Evolutionary conservation across 2,113 vertebrate species (phyloP).

Genomic region (Colaptes auratus): DNA sequence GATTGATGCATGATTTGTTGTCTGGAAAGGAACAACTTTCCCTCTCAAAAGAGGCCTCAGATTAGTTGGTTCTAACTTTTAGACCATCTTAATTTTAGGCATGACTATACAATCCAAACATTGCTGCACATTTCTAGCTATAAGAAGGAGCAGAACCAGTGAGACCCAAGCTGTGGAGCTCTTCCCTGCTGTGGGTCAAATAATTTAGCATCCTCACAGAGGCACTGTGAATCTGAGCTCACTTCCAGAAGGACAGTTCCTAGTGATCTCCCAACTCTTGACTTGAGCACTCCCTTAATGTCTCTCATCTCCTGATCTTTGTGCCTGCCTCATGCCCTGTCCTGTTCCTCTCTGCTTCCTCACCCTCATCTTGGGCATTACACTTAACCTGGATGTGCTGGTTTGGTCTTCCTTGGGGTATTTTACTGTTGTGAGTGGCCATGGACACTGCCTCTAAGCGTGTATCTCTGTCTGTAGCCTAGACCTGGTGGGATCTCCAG

Average conservation of each 20-base stretch:
- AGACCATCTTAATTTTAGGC: not conserved
- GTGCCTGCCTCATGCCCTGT: not conserved
- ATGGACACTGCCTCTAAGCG: not conserved
- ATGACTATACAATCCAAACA: not conserved
- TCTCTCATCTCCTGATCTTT: not conserved
- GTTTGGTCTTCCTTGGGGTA: not conserved
- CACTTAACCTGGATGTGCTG: not conserved
- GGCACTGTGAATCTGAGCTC: not conserved
- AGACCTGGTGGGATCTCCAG: not conserved
- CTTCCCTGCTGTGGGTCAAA: not conserved
- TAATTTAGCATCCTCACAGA: not conserved
- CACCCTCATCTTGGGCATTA: fast-evolving
- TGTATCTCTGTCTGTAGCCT: not conserved
- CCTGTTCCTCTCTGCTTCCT: not conserved
- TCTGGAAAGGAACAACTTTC: not conserved
- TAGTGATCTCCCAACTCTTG: not conserved
- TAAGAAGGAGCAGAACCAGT: not conserved
- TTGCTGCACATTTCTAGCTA: not conserved
- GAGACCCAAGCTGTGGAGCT: not conserved
- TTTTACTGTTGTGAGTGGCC: not conserved
- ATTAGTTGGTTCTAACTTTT: not conserved
- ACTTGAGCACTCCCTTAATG: fast-evolving
- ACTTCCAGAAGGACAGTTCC: not conserved
- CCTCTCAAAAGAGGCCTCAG: not conserved
- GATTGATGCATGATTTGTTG: not conserved